Base-by-base conservation (phyloP, 1,140 invertebrate species). In the Muscidifurax raptorellus region DNA sequence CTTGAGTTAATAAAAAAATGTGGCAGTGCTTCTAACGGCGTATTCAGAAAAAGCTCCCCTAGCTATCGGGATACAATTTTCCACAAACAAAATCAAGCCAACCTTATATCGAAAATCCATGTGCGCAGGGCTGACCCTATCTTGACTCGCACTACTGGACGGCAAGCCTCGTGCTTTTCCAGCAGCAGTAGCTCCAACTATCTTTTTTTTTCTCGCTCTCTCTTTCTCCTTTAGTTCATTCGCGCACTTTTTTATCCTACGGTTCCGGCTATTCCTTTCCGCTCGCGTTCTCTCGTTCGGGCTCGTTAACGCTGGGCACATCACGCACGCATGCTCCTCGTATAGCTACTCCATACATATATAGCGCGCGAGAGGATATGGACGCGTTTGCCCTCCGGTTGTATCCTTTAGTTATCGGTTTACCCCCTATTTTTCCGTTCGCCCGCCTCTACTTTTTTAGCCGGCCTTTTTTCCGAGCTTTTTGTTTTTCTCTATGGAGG, bases 351-450 rank as follows among this genome's bases (percentile, higher is more conserved):
- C 44, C 27, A 44, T 59, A 7, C 22, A 59, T 59, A 59, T 15
- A 59, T n/a, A n/a, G n/a, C n/a, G 52, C 52, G 3, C 15, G 4
- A n/a, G 10, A 74, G 72, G 72, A 69, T 69, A 69, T 69, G 67
- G 67, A 69, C 27, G 22, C 67, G 71, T 76, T 52, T 84, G 44
- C 78, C 67, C 76, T 64, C 81, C 25, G 76, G 27, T 27, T 76
- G 40, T 81, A 72, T 83, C 85, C 82, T 82, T 84, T 86, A 86
- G 85, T 85, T 85, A 88, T 85, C 84, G 52, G 75, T 69, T 84
- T 87, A 87, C 36, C 66, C 52, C 74, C 30, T 74, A 75, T 74
- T 82, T 82, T 82, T 76, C 64, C 28, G 59, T 76, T 40, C 12
- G 27, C 59, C 30, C 44, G 59, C 13, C 71, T 80, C 22, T 74